Base-by-base conservation (phyloP, 1,140 invertebrate species). In the Copidosoma floridanum region DNA sequence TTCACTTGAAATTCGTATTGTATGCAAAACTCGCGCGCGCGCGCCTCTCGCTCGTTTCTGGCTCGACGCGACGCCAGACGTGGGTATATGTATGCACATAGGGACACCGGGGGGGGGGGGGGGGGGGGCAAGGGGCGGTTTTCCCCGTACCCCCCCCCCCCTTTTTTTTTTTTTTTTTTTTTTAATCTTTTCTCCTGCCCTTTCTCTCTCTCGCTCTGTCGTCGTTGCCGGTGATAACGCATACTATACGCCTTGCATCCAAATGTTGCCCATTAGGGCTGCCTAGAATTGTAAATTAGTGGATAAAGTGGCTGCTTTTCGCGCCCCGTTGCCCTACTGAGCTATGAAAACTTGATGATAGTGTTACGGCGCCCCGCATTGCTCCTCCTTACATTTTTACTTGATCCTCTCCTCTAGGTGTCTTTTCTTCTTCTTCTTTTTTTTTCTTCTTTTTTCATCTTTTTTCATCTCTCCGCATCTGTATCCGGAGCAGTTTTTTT, bases 271-370 rank as follows among this genome's bases (percentile, higher is more conserved):
- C 52, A 62, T 56, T 58, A 58, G 46, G 40, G 21, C 18, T 16
- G 40, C 10, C 61, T 62, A 65, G 66, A 65, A 65, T 65, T 66
- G 64, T 68, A 70, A 71, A 71, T 62, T 57, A 56, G 53, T 50
- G 44, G 52, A 16, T 44, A 44, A 53, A 53, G 20, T 44, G 29
- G 57, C 55, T 54, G 38, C 41, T 56, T 23, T 23, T 12, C 29
- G 29, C 6, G 6, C 37, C 47, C 20, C 26, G 10, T 21, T 35
- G 40, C n/a, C 41, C 57, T 46, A 53, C 29, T 44, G 1, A 27
- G 27, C 24, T 16, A 53, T 41, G 40, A 50, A 35, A 58, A 44
- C 12, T 50, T 46, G 26, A 41, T 16, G 38, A 55, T 24, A 24
- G n/a, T 24, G 43, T 47, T 24, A 50, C 35, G 56, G 32, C n/a